phyloP scores from a whole-genome alignment of 2,113 vertebrate genomes.

The Blennius ocellaris region DNA sequence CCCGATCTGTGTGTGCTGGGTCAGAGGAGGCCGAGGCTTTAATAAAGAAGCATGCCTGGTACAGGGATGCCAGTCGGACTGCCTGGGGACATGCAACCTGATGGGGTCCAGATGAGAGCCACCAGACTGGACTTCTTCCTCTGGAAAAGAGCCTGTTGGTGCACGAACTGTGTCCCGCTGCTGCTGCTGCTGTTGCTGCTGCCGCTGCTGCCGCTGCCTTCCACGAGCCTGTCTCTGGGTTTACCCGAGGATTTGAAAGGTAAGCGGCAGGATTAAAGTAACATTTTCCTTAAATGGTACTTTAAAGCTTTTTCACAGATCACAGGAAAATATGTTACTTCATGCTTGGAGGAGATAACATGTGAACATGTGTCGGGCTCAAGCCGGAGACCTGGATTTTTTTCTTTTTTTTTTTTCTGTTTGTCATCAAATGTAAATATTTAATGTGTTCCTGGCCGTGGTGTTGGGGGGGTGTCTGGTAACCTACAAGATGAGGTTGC shows the following conservation, averaged over 20 bases:
- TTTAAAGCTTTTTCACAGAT: slow-evolving; percentile 39
- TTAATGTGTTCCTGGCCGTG: slow-evolving; percentile 69
- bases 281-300: slow-evolving; percentile 44
- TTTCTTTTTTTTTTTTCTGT: slow-evolving; percentile 61
- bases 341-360: slow-evolving; percentile 12
- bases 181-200: too few species aligned
- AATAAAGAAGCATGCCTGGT: slow-evolving; percentile 76
- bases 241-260: slow-evolving; percentile 45
- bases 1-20: slow-evolving; percentile 65
- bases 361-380: slow-evolving; percentile 11
- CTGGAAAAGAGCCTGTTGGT: slow-evolving; percentile 38
- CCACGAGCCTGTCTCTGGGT: slow-evolving; percentile 24
- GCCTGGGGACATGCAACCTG: slow-evolving; percentile 72
- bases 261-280: slow-evolving; percentile 49
- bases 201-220: slow-evolving; percentile 19
- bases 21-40: slow-evolving; percentile 77
- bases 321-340: slow-evolving; percentile 33
- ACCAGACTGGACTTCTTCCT: slow-evolving; percentile 65
- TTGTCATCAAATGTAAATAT: slow-evolving; percentile 79
- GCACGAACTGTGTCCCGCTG: slow-evolving; percentile 12
- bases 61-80: slow-evolving; percentile 75
- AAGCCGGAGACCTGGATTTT: background rate
- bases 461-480: slow-evolving; percentile 70
- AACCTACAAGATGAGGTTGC: slow-evolving; percentile 72
- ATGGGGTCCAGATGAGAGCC: slow-evolving; percentile 82